Evolutionary conservation across 2,113 vertebrate species (phyloP).

Genomic region (Dipodomys stephensi): DNA sequence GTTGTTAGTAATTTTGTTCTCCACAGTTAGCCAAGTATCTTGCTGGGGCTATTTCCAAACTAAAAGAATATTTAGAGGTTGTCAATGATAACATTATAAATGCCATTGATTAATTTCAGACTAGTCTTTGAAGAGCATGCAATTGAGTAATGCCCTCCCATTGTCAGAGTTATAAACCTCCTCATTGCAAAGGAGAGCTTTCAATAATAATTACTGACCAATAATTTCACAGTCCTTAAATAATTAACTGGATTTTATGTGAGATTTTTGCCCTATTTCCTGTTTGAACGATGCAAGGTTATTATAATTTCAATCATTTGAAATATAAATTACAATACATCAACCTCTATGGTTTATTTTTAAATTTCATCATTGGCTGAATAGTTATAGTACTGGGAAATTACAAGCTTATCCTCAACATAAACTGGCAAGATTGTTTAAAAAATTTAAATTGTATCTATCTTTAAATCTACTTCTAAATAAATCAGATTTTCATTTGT

Average conservation of each 20-base stretch:
- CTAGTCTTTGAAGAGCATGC: conserved; percentile 48
- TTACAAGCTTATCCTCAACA: not conserved
- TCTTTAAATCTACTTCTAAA: not conserved
- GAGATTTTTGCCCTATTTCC: conserved; percentile 18
- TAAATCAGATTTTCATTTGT: not conserved
- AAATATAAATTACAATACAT: not conserved
- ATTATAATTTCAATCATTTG: conserved; percentile 36
- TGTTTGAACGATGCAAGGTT: conserved; percentile 29
- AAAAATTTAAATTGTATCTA: not conserved
- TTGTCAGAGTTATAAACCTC: conserved; percentile 50
- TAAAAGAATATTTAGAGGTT: conserved; percentile 60
- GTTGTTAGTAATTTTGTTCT: conserved; percentile 75
- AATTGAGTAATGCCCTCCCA: not conserved
- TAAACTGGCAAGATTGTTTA: not conserved
- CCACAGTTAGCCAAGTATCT: conserved; percentile 71
- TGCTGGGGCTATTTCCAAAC: conserved; percentile 74
- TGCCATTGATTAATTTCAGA: conserved; percentile 59
- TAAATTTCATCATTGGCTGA: conserved; percentile 47
- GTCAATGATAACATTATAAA: conserved; percentile 60
- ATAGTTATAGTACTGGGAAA: conserved; percentile 15
- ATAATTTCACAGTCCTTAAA: conserved; percentile 48
- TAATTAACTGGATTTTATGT: conserved; percentile 24
- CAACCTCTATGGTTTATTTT: conserved; percentile 10
- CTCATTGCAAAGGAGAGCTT: conserved; percentile 47
- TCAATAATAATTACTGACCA: conserved; percentile 63